Conservation (phyloP, 2,113 vertebrate genomes). For the Hemibagrus wyckioides region DNA sequence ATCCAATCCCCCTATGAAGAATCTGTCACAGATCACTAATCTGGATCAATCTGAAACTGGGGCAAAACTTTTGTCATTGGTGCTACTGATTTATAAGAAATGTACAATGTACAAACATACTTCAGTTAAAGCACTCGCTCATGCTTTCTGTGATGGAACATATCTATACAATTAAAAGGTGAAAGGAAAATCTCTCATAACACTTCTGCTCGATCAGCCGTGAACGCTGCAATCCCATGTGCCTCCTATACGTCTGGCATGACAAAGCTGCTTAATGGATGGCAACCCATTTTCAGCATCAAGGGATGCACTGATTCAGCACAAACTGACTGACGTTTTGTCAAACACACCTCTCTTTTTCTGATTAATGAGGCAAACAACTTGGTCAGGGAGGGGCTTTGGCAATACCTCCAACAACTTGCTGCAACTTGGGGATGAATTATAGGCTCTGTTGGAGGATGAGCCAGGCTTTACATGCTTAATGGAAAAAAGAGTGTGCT, state of each 20-base stretch:
- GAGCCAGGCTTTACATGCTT: neutral
- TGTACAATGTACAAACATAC: neutral
- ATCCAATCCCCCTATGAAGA: neutral
- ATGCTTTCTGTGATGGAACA: neutral
- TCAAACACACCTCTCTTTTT: conserved; percentile 47
- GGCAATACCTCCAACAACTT: neutral
- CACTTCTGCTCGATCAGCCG: conserved; percentile 29
- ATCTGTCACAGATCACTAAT: neutral
- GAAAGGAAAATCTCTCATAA: neutral
- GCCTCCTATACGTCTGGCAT: conserved; percentile 53
- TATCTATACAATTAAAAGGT: neutral
- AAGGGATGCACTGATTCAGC: conserved; percentile 63
- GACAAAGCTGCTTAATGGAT: conserved; percentile 66
- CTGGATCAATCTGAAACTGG: neutral
- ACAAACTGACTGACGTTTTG: conserved; percentile 43
- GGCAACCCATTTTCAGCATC: conserved; percentile 54
- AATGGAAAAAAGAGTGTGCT: neutral
- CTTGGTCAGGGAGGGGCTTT: neutral
- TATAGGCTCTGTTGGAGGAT: conserved; percentile 4
- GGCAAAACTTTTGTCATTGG: neutral
- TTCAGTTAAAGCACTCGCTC: neutral
- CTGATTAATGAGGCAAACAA: conserved; percentile 61
- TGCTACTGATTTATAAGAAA: neutral
- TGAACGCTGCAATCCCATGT: neutral
- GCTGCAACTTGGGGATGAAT: conserved; percentile 8